Percentiles rank a stretch among this genome's conserved stretches.
Conservation (phyloP, 2,888 invertebrate genomes). For the Tanypteryx hageni region DNA sequence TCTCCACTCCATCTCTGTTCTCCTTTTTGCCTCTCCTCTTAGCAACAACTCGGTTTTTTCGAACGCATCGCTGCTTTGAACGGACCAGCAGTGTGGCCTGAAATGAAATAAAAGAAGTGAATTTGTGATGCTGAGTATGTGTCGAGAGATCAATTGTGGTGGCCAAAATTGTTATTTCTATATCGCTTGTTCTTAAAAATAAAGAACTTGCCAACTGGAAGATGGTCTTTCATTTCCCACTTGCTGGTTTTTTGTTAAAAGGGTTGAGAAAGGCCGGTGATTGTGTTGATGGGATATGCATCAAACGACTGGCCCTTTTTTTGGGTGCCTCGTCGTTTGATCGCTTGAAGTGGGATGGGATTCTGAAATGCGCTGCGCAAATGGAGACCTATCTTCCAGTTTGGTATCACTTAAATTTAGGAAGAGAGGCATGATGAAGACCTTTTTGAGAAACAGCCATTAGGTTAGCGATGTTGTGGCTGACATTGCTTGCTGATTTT, state of each 20-base stretch:
- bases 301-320: neutral
- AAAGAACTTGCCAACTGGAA: conserved; percentile 48
- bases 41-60: no score
- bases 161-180: conserved; percentile 50
- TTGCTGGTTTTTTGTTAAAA: conserved; percentile 21
- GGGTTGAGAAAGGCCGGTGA: neutral
- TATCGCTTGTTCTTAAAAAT: conserved; percentile 56
- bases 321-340: neutral
- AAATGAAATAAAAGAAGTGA: neutral
- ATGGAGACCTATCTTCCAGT: conserved; percentile 6
- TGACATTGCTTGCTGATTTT: neutral
- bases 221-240: conserved; percentile 38
- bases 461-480: neutral
- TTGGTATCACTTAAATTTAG: neutral
- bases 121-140: neutral
- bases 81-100: neutral
- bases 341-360: neutral
- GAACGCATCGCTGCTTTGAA: neutral
- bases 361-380: neutral
- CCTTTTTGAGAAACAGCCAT: neutral
- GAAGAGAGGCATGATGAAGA: neutral
- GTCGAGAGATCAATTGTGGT: conserved; percentile 35
- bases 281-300: neutral
- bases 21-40: neutral
- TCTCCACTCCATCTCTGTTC: neutral